These are phyloP conservation scores for Otus sunia DNA, from an alignment of 2,113 vertebrate species.

Conservation along the genomic window DNA sequence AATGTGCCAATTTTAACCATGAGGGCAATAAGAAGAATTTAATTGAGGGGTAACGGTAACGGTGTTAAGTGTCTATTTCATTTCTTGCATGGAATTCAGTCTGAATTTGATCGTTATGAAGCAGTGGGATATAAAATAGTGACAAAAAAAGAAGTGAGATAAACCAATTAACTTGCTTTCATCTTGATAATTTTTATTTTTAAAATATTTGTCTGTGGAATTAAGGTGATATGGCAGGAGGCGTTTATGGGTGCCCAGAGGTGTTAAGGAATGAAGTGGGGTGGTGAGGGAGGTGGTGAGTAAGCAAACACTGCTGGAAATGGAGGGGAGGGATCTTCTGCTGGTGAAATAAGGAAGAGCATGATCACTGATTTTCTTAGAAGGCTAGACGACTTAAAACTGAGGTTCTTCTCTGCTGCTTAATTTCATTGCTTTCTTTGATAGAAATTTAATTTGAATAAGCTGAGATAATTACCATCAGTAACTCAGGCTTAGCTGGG, in stretches of 20 bases:
- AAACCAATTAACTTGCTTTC: neutral
- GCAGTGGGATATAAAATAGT: neutral
- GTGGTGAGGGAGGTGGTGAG: fast-evolving
- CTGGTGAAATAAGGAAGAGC: neutral
- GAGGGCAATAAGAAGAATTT: neutral
- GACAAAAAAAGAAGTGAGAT: neutral
- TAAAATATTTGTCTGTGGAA: neutral
- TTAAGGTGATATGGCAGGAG: neutral
- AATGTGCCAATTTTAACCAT: neutral
- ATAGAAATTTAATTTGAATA: neutral
- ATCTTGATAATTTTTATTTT: neutral
- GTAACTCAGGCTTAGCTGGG: neutral
- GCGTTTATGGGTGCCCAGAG: neutral
- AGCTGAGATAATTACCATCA: neutral
- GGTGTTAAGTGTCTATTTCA: neutral
- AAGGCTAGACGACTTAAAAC: neutral
- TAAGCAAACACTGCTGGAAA: neutral
- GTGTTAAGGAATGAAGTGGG: neutral
- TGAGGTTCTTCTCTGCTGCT: neutral
- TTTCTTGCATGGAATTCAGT: neutral
- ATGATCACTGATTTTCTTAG: fast-evolving
- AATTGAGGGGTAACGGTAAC: neutral
- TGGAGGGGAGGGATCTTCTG: neutral
- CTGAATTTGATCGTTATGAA: neutral
- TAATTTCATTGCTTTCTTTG: neutral